Conservation (phyloP, 1,140 invertebrate species). For the Lordiphosa stackelbergi region DNA sequence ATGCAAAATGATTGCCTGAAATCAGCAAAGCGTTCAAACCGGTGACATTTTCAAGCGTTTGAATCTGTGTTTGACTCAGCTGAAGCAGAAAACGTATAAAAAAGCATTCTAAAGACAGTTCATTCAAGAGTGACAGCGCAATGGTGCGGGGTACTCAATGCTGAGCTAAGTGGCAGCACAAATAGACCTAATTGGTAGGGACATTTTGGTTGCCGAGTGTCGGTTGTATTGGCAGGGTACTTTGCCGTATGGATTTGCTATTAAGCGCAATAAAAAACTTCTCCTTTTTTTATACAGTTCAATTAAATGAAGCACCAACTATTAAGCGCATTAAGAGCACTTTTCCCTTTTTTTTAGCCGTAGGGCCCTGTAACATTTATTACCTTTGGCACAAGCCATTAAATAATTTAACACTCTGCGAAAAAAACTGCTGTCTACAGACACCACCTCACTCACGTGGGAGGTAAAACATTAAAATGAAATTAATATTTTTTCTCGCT, state of each 20-base stretch:
- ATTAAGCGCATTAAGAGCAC: conserved; percentile 64
- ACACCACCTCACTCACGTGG: conserved; percentile 21
- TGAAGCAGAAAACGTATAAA: not conserved
- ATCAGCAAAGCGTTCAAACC: conserved; percentile 12
- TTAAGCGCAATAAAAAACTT: conserved; percentile 40
- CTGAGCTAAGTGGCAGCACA: conserved; percentile 23
- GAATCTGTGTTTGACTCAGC: not conserved
- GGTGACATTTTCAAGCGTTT: not conserved
- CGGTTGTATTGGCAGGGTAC: conserved; percentile 40
- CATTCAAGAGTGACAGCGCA: conserved; percentile 7
- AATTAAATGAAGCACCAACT: conserved; percentile 71
- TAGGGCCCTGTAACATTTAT: conserved; percentile 52
- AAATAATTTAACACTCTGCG: conserved; percentile 57
- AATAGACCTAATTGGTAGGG: conserved; percentile 22
- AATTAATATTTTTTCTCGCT: conserved; percentile 57
- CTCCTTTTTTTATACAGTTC: conserved; percentile 44
- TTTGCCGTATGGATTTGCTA: conserved; percentile 62
- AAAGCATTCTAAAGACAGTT: conserved; percentile 13
- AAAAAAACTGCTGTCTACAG: conserved; percentile 8
- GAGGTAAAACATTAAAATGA: conserved; percentile 33
- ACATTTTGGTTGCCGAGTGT: conserved; percentile 12
- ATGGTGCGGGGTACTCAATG: not conserved
- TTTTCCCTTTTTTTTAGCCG: conserved; percentile 32
- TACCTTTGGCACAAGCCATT: conserved; percentile 69
- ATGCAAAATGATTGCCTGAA: conserved; percentile 36